phyloP scores from a whole-genome alignment of 2,797 vertebrate genomes.

The Onychomys leucogaster region DNA sequence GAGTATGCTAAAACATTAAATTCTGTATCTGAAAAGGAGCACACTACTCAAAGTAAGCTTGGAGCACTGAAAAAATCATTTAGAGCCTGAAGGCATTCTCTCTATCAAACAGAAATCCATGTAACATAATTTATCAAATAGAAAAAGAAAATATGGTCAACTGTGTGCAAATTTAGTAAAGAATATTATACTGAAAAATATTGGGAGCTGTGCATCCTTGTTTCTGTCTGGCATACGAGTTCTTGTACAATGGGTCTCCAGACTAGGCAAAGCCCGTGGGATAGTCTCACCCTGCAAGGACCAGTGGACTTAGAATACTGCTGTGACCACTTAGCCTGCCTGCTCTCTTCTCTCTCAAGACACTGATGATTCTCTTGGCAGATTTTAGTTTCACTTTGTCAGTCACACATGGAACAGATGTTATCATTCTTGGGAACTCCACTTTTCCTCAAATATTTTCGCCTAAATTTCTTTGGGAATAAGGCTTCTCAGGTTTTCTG shows the following conservation, averaged over 20 bases:
- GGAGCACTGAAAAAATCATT: background rate
- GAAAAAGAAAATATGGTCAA: background rate
- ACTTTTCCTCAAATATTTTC: background rate
- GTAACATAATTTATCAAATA: background rate
- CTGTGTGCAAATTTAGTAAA: background rate
- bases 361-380: background rate
- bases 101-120: background rate
- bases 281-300: background rate
- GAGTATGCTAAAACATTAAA: background rate
- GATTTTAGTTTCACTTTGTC: background rate
- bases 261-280: background rate
- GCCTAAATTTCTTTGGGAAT: background rate
- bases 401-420: background rate
- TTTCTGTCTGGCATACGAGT: background rate
- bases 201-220: background rate
- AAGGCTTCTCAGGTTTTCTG: background rate
- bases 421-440: background rate
- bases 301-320: background rate
- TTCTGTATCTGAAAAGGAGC: slow-evolving; percentile 1
- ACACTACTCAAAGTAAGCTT: background rate
- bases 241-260: background rate
- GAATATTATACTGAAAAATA: background rate
- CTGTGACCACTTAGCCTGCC: background rate
- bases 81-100: background rate
- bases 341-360: background rate